These are phyloP conservation scores for Clostera curtula DNA, from an alignment of 2,888 invertebrate genomes.

Conservation along the genomic window DNA sequence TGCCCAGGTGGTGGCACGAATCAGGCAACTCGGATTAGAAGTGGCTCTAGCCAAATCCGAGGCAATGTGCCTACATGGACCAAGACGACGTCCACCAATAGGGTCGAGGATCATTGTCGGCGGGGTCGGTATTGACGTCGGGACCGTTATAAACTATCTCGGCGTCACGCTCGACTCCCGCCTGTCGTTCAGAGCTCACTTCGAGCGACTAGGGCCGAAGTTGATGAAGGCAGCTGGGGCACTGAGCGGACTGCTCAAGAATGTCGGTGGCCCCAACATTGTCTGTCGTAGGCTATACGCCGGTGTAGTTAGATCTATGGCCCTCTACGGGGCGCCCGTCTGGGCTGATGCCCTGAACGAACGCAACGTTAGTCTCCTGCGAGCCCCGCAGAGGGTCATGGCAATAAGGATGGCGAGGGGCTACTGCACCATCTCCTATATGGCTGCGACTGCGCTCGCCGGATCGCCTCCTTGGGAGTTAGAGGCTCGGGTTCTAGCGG, in stretches of 20 bases:
- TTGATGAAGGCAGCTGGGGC: background rate
- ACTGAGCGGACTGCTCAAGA: background rate
- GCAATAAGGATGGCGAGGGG: background rate
- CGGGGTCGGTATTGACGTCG: no score
- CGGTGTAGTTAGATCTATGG: no score
- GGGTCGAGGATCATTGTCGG: no score
- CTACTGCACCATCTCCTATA: background rate
- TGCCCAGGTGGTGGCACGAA: no score
- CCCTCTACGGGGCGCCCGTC: no score
- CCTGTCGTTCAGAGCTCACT: background rate
- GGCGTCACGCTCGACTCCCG: background rate
- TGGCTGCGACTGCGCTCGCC: background rate
- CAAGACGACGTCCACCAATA: no score
- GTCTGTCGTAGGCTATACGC: background rate
- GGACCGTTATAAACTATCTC: constrained; percentile 3
- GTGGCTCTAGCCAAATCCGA: no score
- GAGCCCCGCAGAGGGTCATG: background rate
- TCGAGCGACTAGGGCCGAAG: background rate
- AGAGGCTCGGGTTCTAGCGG: background rate
- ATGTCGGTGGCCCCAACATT: background rate
- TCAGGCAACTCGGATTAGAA: no score
- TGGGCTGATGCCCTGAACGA: background rate
- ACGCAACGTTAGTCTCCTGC: background rate
- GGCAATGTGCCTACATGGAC: no score
- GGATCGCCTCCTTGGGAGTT: background rate